Conservation (phyloP, 2,113 vertebrate genomes). For the Pycnonotus jocosus region DNA sequence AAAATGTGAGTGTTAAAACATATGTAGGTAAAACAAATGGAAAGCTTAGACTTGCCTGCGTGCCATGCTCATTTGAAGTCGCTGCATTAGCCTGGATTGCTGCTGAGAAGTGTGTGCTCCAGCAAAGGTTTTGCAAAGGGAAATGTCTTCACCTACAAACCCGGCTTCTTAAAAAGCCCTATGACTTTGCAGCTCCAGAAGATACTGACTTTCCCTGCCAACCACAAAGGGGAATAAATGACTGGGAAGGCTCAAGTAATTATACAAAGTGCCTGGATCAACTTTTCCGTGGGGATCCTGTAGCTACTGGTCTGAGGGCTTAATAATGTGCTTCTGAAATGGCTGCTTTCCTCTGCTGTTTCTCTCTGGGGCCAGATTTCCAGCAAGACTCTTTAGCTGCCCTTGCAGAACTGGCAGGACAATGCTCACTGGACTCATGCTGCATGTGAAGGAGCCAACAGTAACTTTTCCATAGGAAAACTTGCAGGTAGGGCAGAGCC, state of each 20-base stretch:
- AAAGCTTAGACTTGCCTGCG: background rate
- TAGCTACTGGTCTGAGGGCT: constrained; percentile 56
- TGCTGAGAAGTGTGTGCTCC: constrained; percentile 11
- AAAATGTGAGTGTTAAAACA: constrained; percentile 50
- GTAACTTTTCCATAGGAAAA: constrained; percentile 46
- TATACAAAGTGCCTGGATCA: constrained; percentile 39
- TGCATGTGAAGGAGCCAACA: background rate
- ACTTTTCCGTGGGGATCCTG: constrained; percentile 24
- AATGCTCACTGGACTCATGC: background rate
- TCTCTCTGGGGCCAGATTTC: constrained; percentile 49
- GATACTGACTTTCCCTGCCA: constrained; percentile 30
- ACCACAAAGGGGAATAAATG: constrained; percentile 49
- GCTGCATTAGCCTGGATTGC: constrained; percentile 5
- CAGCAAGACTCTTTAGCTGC: constrained; percentile 42
- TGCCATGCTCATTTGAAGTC: constrained; percentile 46
- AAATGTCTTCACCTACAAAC: constrained; percentile 63
- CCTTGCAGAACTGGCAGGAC: constrained; percentile 48
- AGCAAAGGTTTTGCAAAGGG: constrained; percentile 40
- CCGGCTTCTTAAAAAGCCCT: constrained; percentile 39
- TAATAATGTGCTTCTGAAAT: constrained; percentile 47
- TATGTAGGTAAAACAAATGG: constrained; percentile 52
- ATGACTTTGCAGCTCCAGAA: constrained; percentile 26
- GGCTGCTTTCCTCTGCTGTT: constrained; percentile 53
- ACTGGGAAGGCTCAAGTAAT: constrained; percentile 41
- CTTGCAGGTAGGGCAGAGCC: constrained; percentile 6